These are phyloP conservation scores for Nothobranchius kuhntae DNA, from an alignment of 2,113 vertebrate species.

Conservation along the genomic window DNA sequence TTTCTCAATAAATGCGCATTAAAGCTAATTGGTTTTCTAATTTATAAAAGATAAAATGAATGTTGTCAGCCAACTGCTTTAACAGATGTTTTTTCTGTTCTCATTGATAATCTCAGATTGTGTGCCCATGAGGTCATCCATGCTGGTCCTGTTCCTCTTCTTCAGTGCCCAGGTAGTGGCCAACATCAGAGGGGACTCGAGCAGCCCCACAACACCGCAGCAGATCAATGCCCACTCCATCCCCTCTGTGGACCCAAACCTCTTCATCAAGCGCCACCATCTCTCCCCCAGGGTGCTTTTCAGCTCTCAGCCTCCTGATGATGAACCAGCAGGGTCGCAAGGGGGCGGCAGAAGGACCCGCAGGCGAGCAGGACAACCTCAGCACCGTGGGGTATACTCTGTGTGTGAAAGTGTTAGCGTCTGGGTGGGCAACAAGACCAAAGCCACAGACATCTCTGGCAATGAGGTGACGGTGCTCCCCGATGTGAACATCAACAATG, in stretches of 20 bases:
- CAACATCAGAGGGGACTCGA: constrained; percentile 81
- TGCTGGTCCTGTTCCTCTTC: constrained; percentile 92
- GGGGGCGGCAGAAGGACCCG: constrained; percentile 81
- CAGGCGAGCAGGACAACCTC: constrained; percentile 78
- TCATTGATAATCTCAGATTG: constrained; percentile 54
- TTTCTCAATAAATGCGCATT: no score
- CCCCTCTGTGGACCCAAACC: constrained; percentile 87
- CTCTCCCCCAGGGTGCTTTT: constrained; percentile 92
- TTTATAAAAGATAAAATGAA: no score
- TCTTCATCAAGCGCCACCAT: constrained; percentile 86
- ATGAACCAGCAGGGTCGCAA: constrained; percentile 67
- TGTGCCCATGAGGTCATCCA: constrained; percentile 93
- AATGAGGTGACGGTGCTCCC: constrained; percentile 93
- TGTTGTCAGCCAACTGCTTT: background rate
- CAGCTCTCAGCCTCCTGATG: constrained; percentile 86
- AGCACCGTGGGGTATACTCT: constrained; percentile 91
- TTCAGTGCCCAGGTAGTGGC: constrained; percentile 89
- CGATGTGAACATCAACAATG: constrained; percentile 93
- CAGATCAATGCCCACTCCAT: constrained; percentile 63
- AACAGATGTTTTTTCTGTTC: background rate
- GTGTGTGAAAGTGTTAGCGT: constrained; percentile 94
- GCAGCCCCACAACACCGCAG: constrained; percentile 59
- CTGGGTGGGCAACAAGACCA: constrained; percentile 96
- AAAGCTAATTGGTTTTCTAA: no score
- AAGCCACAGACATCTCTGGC: constrained; percentile 93